Base-by-base conservation (phyloP, 2,888 invertebrate genomes). In the Odontocerum albicorne region DNA sequence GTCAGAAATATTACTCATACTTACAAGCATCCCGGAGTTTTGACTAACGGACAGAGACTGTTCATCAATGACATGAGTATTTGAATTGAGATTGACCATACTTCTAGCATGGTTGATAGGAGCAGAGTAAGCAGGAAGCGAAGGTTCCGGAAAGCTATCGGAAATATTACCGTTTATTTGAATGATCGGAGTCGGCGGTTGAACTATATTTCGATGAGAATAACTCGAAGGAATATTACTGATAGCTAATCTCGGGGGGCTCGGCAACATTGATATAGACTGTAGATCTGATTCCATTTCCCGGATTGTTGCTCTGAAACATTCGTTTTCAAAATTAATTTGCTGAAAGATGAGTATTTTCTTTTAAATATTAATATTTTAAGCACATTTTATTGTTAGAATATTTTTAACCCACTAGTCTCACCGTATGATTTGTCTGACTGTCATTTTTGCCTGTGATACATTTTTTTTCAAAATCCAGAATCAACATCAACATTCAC, bases 231-330 rank as follows among this genome's bases (percentile, higher is more conserved):
- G 47, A 38, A 16, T 21, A 35, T 13, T 36, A 8, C 35, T n/a
- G 16, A 51, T 43, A 20, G 51, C 51, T 16, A 42, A 16, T 22
- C 38, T 33, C 8, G 43, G 51, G 4, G 35, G 4, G 4, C 21
- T 49, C n/a, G 27, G 38, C 13, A 31, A n/a, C 22, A 45, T 15
- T 38, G 45, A 46, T 27, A 22, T 12, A 6, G 45, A 16, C 38
- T 43, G 19, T 13, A 49, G n/a, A 6, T 40, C n/a, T 15, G 38
- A 44, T 32, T 55, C 55, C n/a, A 47, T 22, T 36, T 52, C 47
- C 19, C 44, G 21, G 20, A 52, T 47, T 16, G 33, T 36, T 15
- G 27, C 47, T 19, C 57, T 57, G 49, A 19, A 54, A 53, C 10
- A 46, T 27, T 35, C 15, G 8, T 19, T 33, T 35, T 10, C 16